These are phyloP conservation scores for Microcebus murinus DNA, from an alignment of 2,113 vertebrate species.

Conservation along the genomic window DNA sequence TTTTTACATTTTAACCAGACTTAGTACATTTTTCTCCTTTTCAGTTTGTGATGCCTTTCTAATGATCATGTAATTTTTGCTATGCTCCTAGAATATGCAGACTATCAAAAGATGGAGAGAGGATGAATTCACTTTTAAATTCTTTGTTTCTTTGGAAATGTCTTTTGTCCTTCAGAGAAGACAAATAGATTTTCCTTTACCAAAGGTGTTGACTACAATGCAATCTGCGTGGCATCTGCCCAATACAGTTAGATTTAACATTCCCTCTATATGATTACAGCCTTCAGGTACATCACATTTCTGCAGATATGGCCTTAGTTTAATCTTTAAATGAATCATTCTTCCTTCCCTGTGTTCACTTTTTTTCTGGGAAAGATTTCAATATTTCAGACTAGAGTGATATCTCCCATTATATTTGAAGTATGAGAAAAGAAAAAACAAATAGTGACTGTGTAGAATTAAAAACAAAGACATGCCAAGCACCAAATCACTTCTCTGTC, in stretches of 20 bases:
- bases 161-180: neutral
- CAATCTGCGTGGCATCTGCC: neutral
- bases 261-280: neutral
- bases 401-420: slow-evolving; percentile 44
- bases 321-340: slow-evolving; percentile 28
- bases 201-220: neutral
- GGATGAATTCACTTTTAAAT: neutral
- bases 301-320: neutral
- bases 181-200: neutral
- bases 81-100: neutral
- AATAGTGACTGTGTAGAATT: slow-evolving; percentile 44
- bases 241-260: neutral
- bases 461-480: slow-evolving; percentile 47
- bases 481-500: slow-evolving; percentile 27
- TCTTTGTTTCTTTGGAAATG: neutral
- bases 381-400: slow-evolving; percentile 49
- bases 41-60: neutral
- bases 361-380: slow-evolving; percentile 40
- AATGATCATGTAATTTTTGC: neutral
- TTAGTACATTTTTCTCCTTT: neutral
- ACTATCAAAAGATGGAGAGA: neutral
- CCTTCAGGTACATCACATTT: neutral
- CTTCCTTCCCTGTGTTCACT: neutral
- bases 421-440: slow-evolving; percentile 64
- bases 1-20: neutral